Evolutionary conservation across 2,113 vertebrate genomes (phyloP), one percentile per base, ranked within the genome.

Genomic region (Pluvialis apricaria): DNA sequence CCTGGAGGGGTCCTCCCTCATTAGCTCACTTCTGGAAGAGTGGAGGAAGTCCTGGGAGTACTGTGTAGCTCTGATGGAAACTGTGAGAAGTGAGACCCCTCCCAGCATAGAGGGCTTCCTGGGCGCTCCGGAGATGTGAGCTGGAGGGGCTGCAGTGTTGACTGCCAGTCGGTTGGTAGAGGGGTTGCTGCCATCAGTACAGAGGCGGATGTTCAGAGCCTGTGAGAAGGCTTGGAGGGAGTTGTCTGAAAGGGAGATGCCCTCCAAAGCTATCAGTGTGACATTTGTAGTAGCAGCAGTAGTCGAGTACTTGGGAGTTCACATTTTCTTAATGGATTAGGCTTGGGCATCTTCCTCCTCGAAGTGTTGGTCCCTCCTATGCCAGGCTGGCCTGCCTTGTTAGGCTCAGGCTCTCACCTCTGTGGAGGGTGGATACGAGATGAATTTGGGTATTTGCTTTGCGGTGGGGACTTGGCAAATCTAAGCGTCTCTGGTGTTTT

Each of bases 321-420:
- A 9, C 11, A 2, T 80, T 80, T 69, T 64, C 13, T 75, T 64
- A 52, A n/a, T 40, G 51, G 38, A 44, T 87, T 25, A 57, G 32
- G 17, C 22, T 65, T 52, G 29, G 38, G 38, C 28, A 34, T 3
- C 51, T 65, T 76, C 52, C 18, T 60, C 28, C 40, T 72, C 18
- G 45, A 71, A 47, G 26, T 18, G 18, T 15, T 52, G 34, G 44
- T 81, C 20, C 25, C 15, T 64, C 44, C 15, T 68, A 28, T 36
- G 15, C 47, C 34, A 58, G 22, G 15, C 18, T 38, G 55, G 55
- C 26, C 69, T 54, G 1, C 13, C 15, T 64, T n/a, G n/a, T n/a
- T n/a, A n/a, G n/a, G n/a, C n/a, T 61, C 52, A 24, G 51, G 14
- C n/a, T 60, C 1, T 0, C 38, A 6, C 11, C 76, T 15, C 10